phyloP scores from a whole-genome alignment of 1,140 invertebrate species.

The Euglossa dilemma region DNA sequence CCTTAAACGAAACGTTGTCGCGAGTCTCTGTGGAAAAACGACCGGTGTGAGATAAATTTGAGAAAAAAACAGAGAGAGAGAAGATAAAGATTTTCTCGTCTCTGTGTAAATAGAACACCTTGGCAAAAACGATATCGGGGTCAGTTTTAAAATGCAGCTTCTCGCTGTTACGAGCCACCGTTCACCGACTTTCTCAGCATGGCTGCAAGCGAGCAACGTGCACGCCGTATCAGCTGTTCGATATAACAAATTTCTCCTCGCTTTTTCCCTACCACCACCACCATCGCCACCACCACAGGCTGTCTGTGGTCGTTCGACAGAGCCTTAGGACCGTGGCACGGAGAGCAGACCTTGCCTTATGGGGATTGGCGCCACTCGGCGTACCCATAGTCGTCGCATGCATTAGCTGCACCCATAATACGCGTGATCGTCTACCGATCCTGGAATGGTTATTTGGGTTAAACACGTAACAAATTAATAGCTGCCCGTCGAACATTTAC shows the following conservation, averaged over 20 bases:
- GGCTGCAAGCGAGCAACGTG: not conserved
- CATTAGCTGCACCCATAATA: slow-evolving; percentile 41
- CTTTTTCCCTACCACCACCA: not conserved
- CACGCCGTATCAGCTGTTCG: slow-evolving; percentile 13
- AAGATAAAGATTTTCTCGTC: too few relatives aligned
- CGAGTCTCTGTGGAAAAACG: too few relatives aligned
- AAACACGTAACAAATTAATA: slow-evolving; percentile 66
- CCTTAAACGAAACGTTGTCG: too few relatives aligned
- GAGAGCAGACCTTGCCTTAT: slow-evolving; percentile 22
- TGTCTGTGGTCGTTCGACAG: not conserved
- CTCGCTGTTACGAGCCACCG: not conserved
- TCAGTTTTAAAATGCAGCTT: not conserved
- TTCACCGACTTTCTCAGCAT: not conserved
- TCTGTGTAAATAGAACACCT: not conserved
- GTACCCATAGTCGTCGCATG: slow-evolving; percentile 25
- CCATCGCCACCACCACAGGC: not conserved
- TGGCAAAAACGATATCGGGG: not conserved
- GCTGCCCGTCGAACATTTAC: slow-evolving; percentile 53
- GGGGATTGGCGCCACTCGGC: slow-evolving; percentile 33
- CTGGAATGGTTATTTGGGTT: slow-evolving; percentile 64
- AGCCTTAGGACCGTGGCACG: not conserved
- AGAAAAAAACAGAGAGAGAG: too few relatives aligned
- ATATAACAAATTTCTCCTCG: slow-evolving; percentile 11
- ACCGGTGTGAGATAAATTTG: too few relatives aligned
- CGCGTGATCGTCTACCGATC: slow-evolving; percentile 38